These are phyloP conservation scores for Caenorhabditis sp. DNA, from an alignment of 2,888 invertebrate species.

Conservation along the genomic window DNA sequence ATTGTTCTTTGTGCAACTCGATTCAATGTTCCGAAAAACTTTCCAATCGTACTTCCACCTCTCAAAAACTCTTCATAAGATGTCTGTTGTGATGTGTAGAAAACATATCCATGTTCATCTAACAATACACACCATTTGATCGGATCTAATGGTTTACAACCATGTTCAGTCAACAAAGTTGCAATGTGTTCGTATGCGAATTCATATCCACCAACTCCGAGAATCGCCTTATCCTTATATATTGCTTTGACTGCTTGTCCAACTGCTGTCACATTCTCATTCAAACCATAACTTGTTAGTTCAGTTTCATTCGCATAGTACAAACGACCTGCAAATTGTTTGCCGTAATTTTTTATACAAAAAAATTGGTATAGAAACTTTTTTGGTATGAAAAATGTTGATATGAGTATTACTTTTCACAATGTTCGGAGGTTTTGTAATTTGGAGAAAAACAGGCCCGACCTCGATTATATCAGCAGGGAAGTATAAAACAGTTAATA, in stretches of 20 bases:
- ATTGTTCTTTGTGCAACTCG: conserved; percentile 67
- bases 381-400: too few species aligned
- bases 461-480: too few species aligned
- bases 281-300: conserved; percentile 59
- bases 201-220: conserved; percentile 68
- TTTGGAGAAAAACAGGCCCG: too few species aligned
- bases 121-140: conserved; percentile 63
- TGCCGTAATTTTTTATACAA: too few species aligned
- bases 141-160: conserved; percentile 53
- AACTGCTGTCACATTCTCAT: conserved; percentile 66
- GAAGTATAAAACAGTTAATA: too few species aligned
- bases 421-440: too few species aligned
- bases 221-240: conserved; percentile 62
- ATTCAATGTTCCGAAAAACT: conserved; percentile 65
- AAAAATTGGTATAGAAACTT: too few species aligned
- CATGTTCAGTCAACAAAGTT: conserved; percentile 55
- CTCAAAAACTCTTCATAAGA: conserved; percentile 48
- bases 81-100: conserved; percentile 57
- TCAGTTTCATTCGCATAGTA: background rate
- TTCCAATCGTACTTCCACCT: conserved; percentile 53
- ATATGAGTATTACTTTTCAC: too few species aligned
- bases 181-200: conserved; percentile 67
- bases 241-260: conserved; percentile 64
- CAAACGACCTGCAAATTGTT: background rate
- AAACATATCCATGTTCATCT: conserved; percentile 69